Conservation (phyloP, 2,888 invertebrate species). For the Scaptomyza tumidula region DNA sequence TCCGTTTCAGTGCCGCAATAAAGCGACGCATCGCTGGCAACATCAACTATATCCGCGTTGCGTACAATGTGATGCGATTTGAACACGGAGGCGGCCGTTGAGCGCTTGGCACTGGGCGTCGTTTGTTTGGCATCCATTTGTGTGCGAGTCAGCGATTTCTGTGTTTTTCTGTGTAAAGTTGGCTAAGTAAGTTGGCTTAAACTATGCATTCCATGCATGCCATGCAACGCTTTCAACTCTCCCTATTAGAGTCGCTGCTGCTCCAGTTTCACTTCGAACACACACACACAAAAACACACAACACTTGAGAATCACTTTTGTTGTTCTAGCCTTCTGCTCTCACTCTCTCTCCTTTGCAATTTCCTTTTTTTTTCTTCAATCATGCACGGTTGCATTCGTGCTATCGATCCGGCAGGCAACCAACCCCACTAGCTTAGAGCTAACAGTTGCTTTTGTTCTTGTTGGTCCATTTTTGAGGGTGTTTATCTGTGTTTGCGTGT, state of each 20-base stretch:
- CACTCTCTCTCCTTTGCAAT: conserved; percentile 8
- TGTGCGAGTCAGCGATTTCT: conserved; percentile 13
- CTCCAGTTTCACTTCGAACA: conserved; percentile 46
- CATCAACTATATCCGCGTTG: conserved; percentile 82
- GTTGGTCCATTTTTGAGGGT: conserved; percentile 31
- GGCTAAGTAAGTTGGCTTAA: conserved; percentile 47
- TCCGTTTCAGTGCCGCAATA: conserved; percentile 78
- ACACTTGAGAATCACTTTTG: conserved; percentile 38
- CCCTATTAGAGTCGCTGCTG: conserved; percentile 39
- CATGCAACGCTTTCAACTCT: conserved; percentile 6
- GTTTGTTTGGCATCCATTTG: conserved; percentile 73
- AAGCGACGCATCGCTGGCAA: conserved; percentile 83
- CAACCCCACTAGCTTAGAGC: conserved; percentile 49
- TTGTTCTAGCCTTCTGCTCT: conserved; percentile 22
- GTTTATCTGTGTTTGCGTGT: conserved; percentile 8
- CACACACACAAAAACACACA: neutral
- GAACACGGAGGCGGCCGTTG: conserved; percentile 70
- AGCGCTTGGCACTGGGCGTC: conserved; percentile 62
- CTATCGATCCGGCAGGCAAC: conserved; percentile 64
- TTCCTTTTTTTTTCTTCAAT: conserved; percentile 53
- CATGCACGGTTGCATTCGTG: conserved; percentile 70
- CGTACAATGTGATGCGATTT: conserved; percentile 70
- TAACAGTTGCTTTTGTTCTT: conserved; percentile 33
- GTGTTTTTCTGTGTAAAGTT: conserved; percentile 20
- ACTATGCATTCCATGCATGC: conserved; percentile 29